Evolutionary conservation across 1,140 invertebrate genomes (phyloP), one percentile per base, ranked within the genome.

Genomic region (Zaprionus taronus): DNA sequence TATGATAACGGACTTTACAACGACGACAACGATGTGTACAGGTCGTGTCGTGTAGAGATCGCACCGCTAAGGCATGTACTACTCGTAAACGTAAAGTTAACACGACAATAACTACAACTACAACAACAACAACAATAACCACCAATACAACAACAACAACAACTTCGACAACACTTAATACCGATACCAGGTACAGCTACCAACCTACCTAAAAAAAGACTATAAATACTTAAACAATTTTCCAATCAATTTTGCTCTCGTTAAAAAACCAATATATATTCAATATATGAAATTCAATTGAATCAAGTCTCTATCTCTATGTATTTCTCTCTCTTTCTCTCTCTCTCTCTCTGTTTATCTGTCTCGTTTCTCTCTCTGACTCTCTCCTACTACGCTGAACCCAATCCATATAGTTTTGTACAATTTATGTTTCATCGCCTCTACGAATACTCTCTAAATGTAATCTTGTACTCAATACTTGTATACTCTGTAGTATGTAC

Each of bases 1-100:
- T 17, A 64, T 53, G 61, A 62, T 62, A 64, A 64, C 70, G 38
- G 55, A 71, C 31, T 60, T 34, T 34, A 44, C n/a, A 7, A 44
- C 41, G 41, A 44, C 41, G 41, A 44, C 41, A 6, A 44, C 79
- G 70, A 81, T 79, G 81, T 67, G 81, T 79, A 64, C 77, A 91
- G 89, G 89, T 91, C 77, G 83, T 91, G 89, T 83, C 73, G 71
- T 81, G 79, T 91, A 89, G 85, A 91, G 83, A 91, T 73, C 89
- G 89, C 74, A 89, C 79, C 67, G 76, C 78, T 85, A 91, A 82
- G 89, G 89, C 89, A 91, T 91, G 89, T 80, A 91, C 73, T 61
- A 69, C 79, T 84, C 85, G 86, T 78, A 85, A 83, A 81, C 56
- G 86, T 91, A 91, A 82, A 82, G 86, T 80, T 62, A 89, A 91